Conservation (phyloP, 2,797 vertebrate genomes). For the Thaleichthys pacificus region DNA sequence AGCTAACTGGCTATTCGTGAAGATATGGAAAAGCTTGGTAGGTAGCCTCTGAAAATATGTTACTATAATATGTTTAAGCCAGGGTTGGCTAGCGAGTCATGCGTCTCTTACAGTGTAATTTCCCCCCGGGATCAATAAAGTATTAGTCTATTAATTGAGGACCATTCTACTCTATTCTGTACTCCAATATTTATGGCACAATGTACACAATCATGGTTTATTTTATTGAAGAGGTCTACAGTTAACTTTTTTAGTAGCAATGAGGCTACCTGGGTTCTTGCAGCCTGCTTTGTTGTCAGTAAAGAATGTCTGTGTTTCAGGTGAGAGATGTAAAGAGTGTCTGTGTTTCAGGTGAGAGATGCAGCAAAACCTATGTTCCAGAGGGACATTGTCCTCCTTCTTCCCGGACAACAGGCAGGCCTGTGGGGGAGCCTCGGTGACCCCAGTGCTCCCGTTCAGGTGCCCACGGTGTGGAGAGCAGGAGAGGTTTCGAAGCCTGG, state of each 20-base stretch:
- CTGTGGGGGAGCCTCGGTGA: constrained; percentile 46
- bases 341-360: constrained; percentile 45
- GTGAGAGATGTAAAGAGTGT: too few species aligned
- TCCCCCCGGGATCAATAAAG: too few species aligned
- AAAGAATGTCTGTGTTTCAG: constrained; percentile 43
- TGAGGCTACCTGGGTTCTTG: not conserved
- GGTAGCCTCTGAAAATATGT: not conserved
- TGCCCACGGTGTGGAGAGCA: constrained; percentile 74
- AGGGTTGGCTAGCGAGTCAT: not conserved
- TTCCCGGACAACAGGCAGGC: constrained; percentile 56
- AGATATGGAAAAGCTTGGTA: too few species aligned
- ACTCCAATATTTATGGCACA: too few species aligned
- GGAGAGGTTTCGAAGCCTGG: constrained; percentile 66
- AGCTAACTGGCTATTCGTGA: too few species aligned
- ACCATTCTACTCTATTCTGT: too few species aligned
- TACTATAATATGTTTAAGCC: not conserved
- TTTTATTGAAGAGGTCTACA: too few species aligned
- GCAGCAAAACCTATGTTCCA: constrained; percentile 74
- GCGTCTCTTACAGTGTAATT: too few species aligned
- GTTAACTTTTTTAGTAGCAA: not conserved
- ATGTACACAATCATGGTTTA: too few species aligned
- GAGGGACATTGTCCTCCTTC: constrained; percentile 63
- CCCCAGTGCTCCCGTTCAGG: constrained; percentile 64
- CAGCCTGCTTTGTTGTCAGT: not conserved
- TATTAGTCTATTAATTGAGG: too few species aligned